phyloP scores from a whole-genome alignment of 2,113 vertebrate genomes.

The Electrona antarctica region DNA sequence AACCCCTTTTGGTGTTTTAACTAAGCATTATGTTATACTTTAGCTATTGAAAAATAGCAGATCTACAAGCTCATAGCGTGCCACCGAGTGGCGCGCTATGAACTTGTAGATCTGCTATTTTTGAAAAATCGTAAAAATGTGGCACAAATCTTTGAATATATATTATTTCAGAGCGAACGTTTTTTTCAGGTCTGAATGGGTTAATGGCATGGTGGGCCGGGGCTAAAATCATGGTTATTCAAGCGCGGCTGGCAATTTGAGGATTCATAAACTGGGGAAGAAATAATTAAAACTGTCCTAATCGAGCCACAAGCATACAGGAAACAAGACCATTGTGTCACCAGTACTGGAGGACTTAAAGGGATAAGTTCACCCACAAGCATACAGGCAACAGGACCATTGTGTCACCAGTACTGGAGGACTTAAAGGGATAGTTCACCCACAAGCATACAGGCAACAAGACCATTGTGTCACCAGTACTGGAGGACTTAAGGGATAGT shows the following conservation, averaged over 20 bases:
- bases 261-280: constrained; percentile 39
- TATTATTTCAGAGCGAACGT: too few relatives aligned
- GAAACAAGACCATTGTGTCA: constrained; percentile 59
- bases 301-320: constrained; percentile 50
- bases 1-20: too few relatives aligned
- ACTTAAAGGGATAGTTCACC: background rate
- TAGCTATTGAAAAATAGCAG: too few relatives aligned
- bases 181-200: too few relatives aligned
- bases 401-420: constrained; percentile 34
- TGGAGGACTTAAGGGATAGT: background rate
- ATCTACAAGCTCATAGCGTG: too few relatives aligned
- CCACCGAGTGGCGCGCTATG: too few relatives aligned
- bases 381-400: constrained; percentile 56
- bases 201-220: constrained; percentile 43
- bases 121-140: too few relatives aligned
- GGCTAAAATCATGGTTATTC: constrained; percentile 56
- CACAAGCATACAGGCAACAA: constrained; percentile 57
- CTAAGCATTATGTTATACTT: too few relatives aligned
- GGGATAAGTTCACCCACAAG: constrained; percentile 16
- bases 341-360: background rate
- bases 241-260: constrained; percentile 39
- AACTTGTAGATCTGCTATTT: too few relatives aligned
- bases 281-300: constrained; percentile 32
- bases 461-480: constrained; percentile 44
- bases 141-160: too few relatives aligned